Evolutionary conservation across 1,140 invertebrate genomes (phyloP).

Genomic region (Megalopta genalis): DNA sequence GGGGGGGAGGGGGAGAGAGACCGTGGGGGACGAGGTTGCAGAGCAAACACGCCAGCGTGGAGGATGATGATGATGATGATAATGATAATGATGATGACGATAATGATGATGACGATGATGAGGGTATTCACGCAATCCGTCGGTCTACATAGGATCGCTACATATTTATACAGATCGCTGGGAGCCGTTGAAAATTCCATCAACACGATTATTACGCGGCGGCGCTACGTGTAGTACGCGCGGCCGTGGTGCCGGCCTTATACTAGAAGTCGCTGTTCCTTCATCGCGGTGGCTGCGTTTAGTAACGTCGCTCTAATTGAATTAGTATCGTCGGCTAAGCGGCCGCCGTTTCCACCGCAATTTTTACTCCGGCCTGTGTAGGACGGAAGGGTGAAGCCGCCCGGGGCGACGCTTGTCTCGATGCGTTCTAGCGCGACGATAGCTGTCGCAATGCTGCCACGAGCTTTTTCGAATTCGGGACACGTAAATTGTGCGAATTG

Average conservation of each 20-base stretch:
- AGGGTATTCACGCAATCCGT: slow-evolving; percentile 64
- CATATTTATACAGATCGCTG: slow-evolving; percentile 33
- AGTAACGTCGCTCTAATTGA: slow-evolving; percentile 20
- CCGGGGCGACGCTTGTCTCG: too few species aligned
- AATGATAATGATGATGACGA: slow-evolving; percentile 61
- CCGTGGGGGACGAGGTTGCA: slow-evolving; percentile 35
- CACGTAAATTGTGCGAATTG: too few species aligned
- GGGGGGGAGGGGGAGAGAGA: background rate
- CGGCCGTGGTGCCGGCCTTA: too few species aligned
- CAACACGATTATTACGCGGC: slow-evolving; percentile 35
- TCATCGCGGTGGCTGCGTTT: background rate
- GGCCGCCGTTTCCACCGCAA: too few species aligned
- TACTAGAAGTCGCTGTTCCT: background rate
- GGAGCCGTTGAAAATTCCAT: slow-evolving; percentile 49
- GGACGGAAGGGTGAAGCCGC: too few species aligned
- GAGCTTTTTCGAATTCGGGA: too few species aligned
- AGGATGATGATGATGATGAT: slow-evolving; percentile 67
- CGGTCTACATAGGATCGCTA: slow-evolving; percentile 31
- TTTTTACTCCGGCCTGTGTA: too few species aligned
- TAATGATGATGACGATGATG: slow-evolving; percentile 70
- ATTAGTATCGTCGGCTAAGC: background rate
- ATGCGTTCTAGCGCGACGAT: too few species aligned
- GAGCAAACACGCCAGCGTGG: slow-evolving; percentile 71
- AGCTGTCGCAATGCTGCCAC: too few species aligned
- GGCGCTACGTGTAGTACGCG: background rate